Evolutionary conservation across 1,140 invertebrate species (phyloP), one percentile per base, ranked within the genome.

Genomic region (Ips typographus): DNA sequence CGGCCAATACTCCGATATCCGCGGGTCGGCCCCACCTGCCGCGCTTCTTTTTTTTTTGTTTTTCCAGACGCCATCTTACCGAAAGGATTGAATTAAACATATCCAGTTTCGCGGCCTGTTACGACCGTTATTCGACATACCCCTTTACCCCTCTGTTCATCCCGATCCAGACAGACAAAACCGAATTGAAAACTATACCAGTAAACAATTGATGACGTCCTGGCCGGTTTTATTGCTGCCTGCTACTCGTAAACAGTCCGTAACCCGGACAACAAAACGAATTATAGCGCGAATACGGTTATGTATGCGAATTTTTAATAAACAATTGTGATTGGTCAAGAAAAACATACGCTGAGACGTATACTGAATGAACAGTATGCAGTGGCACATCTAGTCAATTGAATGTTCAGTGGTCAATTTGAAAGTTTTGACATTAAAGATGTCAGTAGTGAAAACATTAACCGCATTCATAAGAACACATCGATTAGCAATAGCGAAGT

Each of bases 1-100:
- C 64, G 64, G 64, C 70, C 70, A 71, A 71, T 71, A 71, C 70
- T 71, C 70, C 64, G 57, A 71, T 65, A 65, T 65, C 70, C 64
- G 70, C 70, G 53, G 40, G 44, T 58, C 42, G 39, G 6, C 43
- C 61, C 47, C n/a, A n/a, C n/a, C 62, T 52, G 67, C 70, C 70
- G 66, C 64, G 39, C 64, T n/a, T 37, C 64, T 22, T 71, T 67
- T 60, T 61, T 71, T 70, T 71, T 65, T 65, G 41, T 71, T 71
- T 67, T 66, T 71, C 49, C 52, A 55, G n/a, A 47, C 67, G 67
- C 67, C 67, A 69, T 69, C 68, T 70, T 70, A 70, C 68, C 47
- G 5, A 51, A 41, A 39, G 53, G 60, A 70, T 63, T 70, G 68
- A 70, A 70, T 70, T 70, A 70, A 70, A 70, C 68, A 70, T 70